Percentiles rank a stretch among this genome's conserved stretches.
Evolutionary conservation across 2,113 vertebrate species (phyloP).

Genomic region (Oreamnos americanus): DNA sequence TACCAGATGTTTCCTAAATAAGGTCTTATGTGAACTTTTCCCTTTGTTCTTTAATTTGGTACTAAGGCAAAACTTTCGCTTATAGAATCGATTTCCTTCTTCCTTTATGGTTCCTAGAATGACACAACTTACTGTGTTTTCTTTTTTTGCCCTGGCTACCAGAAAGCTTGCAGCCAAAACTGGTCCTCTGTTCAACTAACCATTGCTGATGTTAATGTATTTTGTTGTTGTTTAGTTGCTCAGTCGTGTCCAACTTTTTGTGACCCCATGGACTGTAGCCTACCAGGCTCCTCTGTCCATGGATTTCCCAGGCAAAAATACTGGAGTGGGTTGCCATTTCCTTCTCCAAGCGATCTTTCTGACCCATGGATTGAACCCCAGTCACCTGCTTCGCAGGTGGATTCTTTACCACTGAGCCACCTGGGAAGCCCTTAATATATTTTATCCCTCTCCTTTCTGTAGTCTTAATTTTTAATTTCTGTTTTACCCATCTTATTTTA

Average conservation of each 20-base stretch:
- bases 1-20: background rate
- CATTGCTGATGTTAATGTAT: background rate
- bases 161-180: background rate
- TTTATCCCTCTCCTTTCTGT: background rate
- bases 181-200: background rate
- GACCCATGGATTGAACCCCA: background rate
- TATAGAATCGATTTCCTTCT: background rate
- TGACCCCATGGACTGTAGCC: background rate
- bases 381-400: background rate
- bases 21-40: background rate
- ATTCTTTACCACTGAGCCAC: background rate
- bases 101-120: background rate
- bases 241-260: background rate
- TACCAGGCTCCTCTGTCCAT: background rate
- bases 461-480: slow-evolving; percentile 4
- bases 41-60: background rate
- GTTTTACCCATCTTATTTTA: background rate
- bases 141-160: slow-evolving; percentile 4
- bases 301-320: background rate
- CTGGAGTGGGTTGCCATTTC: background rate
- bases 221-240: background rate
- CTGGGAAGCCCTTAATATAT: background rate
- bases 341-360: background rate
- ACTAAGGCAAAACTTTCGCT: background rate
- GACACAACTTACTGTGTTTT: background rate